Base-by-base conservation (phyloP, 2,888 invertebrate species). In the Drosophila silvestris region DNA sequence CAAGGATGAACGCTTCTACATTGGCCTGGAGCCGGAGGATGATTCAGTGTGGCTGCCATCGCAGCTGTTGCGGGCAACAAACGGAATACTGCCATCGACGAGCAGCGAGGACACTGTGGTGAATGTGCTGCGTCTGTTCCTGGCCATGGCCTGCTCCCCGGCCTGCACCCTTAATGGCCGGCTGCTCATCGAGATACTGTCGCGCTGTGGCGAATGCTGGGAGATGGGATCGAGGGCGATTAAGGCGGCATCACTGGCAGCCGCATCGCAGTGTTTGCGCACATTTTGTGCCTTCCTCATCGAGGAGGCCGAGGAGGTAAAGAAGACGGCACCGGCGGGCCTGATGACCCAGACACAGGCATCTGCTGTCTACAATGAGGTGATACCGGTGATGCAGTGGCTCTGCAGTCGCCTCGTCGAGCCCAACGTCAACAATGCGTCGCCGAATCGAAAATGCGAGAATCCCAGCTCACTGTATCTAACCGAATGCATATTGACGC, bases 1-100 rank as follows among this genome's bases (percentile, higher is more conserved):
- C 33, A 96, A 97, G 79, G 98, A 99, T 94, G 98, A 98, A 92
- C 95, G 98, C 68, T 98, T 98, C 92, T 98, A 98, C 92, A 96
- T 97, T 26, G 97, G 97, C 32, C 95, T 97, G 79, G 98, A 98
- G 92, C 97, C 97, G 1, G 98, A 98, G 93, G 97, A 97, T 92
- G 98, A 98, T 93, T 97, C 97, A 0, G 94, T 97, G 54, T 98
- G 98, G 98, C 94, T 98, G 91, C 98, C 98, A 7, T 97, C 98
- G 3, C 99, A 99, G 93, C 95, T 99, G 67, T 94, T 99, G 44
- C 96, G 97, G 79, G 96, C 98, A 2, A 97, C 98, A 63, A 96
- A 97, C 50, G 91, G 93, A 28, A 92, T 94, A 54, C 80, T 92
- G 65, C 92, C 93, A 1, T 96, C 79, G 96, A 97, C 91, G 94